phyloP scores from a whole-genome alignment of 2,113 vertebrate genomes.

The Notarius quadriscutis region DNA sequence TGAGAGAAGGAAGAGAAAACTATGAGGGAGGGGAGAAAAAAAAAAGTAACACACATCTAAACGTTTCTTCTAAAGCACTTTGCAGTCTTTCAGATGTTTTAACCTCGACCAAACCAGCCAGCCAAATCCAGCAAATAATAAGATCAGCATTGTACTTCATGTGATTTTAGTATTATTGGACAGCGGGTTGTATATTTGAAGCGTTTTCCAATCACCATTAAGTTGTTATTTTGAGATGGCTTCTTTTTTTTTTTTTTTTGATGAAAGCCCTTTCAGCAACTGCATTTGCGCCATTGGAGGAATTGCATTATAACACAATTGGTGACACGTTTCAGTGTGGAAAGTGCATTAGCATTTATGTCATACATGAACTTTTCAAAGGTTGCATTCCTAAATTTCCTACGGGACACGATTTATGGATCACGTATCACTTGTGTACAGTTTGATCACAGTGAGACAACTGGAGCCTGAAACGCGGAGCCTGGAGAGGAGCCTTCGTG shows the following conservation, averaged over 20 bases:
- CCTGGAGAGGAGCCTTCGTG: slow-evolving; percentile 17
- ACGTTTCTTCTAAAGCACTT: slow-evolving; percentile 9
- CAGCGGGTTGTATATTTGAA: background rate
- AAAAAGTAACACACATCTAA: background rate
- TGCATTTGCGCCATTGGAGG: background rate
- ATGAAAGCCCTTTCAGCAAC: background rate
- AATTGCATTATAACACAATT: background rate
- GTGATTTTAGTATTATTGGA: slow-evolving; percentile 13
- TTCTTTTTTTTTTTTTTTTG: background rate
- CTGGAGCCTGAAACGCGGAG: slow-evolving; percentile 14
- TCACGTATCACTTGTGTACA: slow-evolving; percentile 3
- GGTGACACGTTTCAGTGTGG: slow-evolving; percentile 8
- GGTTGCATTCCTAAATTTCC: slow-evolving; percentile 23
- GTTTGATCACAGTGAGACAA: slow-evolving; percentile 33
- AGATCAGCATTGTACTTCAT: background rate
- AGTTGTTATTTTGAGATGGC: background rate
- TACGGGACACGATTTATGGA: slow-evolving; percentile 28
- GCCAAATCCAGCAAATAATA: background rate
- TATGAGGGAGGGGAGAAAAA: too few relatives aligned
- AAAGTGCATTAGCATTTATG: background rate
- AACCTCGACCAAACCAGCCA: background rate
- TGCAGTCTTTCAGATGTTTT: background rate
- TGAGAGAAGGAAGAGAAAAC: slow-evolving; percentile 18
- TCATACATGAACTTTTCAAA: slow-evolving; percentile 22
- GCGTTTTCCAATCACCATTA: background rate